phyloP scores from a whole-genome alignment of 1,140 invertebrate species.

The Diachasmimorpha longicaudata region DNA sequence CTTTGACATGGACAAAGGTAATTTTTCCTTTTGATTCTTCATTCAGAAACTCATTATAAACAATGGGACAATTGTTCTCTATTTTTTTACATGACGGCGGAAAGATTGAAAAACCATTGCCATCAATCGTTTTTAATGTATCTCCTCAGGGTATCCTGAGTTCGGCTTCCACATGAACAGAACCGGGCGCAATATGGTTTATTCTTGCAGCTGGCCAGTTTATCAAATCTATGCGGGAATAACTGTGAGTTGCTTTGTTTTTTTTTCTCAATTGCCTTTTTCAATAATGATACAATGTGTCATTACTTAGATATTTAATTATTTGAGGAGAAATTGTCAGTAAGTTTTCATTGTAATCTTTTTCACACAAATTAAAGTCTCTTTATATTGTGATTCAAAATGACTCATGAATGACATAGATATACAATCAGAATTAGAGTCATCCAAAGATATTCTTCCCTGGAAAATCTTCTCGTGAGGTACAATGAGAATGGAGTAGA shows the following conservation, averaged over 20 bases:
- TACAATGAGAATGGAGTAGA: too few species aligned
- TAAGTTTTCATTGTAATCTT: too few species aligned
- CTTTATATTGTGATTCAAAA: too few species aligned
- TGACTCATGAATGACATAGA: too few species aligned
- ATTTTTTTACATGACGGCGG: not conserved
- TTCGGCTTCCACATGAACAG: conserved; percentile 87
- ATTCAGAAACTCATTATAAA: not conserved
- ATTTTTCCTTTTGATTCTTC: conserved; percentile 1
- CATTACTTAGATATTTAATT: too few species aligned
- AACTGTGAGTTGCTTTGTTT: conserved; percentile 73
- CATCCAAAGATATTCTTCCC: too few species aligned
- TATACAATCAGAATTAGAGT: not conserved
- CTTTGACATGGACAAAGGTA: conserved; percentile 80
- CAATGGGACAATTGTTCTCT: conserved; percentile 4
- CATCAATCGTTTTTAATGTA: conserved; percentile 16
- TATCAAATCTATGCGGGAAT: conserved; percentile 89
- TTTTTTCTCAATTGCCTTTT: too few species aligned
- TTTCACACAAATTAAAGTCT: too few species aligned
- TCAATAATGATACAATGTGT: too few species aligned
- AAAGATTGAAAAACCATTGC: conserved; percentile 3
- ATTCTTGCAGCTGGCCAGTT: conserved; percentile 97
- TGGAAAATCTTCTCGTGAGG: too few species aligned
- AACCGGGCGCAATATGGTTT: conserved; percentile 92
- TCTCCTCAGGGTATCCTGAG: conserved; percentile 79
- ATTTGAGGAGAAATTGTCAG: too few species aligned